A percentile compares a stretch with the other conserved stretches of the same genome.
These are phyloP conservation scores for Coronaproctus castanopsis DNA, from an alignment of 2,888 invertebrate genomes.

Conservation along the genomic window DNA sequence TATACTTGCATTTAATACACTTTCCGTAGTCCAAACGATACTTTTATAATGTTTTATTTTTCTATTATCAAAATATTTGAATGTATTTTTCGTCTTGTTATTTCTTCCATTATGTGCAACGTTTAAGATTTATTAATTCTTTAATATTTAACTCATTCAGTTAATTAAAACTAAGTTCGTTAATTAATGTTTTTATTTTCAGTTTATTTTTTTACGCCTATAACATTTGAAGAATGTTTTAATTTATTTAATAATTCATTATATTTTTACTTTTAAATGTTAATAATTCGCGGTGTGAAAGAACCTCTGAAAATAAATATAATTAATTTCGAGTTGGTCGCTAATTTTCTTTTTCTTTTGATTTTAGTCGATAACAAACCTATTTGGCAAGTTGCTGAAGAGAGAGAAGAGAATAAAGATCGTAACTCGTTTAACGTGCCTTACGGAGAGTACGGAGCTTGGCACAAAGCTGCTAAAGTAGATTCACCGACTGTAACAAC, in stretches of 20 bases:
- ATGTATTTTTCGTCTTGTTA: no score
- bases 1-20: no score
- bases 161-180: no score
- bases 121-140: no score
- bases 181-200: no score
- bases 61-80: no score
- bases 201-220: background rate
- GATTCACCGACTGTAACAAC: conserved; percentile 95
- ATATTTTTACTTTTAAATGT: no score
- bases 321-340: conserved; percentile 10
- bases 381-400: conserved; percentile 96
- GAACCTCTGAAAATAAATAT: conserved; percentile 8
- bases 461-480: conserved; percentile 97
- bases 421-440: conserved; percentile 73
- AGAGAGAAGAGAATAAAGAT: conserved; percentile 88
- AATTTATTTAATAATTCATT: background rate
- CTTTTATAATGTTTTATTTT: no score
- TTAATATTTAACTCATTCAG: no score
- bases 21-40: no score
- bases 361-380: conserved; percentile 71
- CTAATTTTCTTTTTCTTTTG: conserved; percentile 11
- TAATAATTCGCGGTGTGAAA: no score
- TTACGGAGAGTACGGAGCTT: conserved; percentile 70
- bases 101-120: no score
- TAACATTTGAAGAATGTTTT: background rate